Base-by-base conservation (phyloP, 2,113 vertebrate genomes). In the Coregonus clupeaformis region DNA sequence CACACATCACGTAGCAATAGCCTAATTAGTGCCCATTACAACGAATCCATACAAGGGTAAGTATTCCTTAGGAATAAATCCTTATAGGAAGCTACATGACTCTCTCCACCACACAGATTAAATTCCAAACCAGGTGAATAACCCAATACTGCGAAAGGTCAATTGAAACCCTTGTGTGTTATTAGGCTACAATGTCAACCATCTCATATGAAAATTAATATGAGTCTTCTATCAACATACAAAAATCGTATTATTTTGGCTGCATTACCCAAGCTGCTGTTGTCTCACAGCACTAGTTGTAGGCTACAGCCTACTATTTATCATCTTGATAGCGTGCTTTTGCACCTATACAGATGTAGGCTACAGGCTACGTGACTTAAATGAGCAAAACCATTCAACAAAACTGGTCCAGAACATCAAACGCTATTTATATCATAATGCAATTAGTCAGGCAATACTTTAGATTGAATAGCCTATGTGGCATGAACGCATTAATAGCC, bases 1-100 rank as follows among this genome's bases (percentile, higher is more conserved):
- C 57, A 60, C 77, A 74, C 68, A 80, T 77, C 69, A 25, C 42
- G 36, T 47, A 82, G 77, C 36, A 80, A 60, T 60, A 22, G 57
- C 18, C 57, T 22, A 22, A 22, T 60, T 60, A n/a, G 13, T 7
- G 57, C 24, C n/a, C 5, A n/a, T 60, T 60, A 59, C 16, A 57
- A 57, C 69, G 6, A 59, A 71, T 27, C 29, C 69, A 57, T 32
- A 30, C 52, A 29, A 71, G 27, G 18, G 47, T 52, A 16, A 18
- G 49, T 18, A 52, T 52, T 52, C 49, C 49, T 52, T 52, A 16
- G 14, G 49, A 52, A 52, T 18, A 4, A 5, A 27, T 14, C 29
- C 6, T 27, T 14, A 29, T 16, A 6, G 27, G 63, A 6, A 65
- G 27, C 29, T 7, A 14, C 49, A 52, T 52, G 29, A 67, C 65